These are phyloP conservation scores for Mastigias papua DNA, from an alignment of 30 jellyfish, hydroid and myxozoan species.

Conservation along the genomic window DNA sequence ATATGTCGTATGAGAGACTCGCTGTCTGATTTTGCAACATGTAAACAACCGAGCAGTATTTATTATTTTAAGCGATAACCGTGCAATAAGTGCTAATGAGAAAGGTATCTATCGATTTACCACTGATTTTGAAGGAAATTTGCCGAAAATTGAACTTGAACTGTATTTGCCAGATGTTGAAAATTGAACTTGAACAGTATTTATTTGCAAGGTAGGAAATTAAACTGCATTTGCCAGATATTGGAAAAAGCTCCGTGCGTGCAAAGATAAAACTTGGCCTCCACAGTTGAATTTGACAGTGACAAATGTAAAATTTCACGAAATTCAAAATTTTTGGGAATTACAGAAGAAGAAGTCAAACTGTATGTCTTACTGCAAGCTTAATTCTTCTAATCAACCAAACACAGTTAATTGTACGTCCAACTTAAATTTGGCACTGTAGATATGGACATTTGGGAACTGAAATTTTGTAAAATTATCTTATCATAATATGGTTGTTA, in stretches of 20 bases:
- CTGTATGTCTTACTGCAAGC: constrained; percentile 31
- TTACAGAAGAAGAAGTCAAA: constrained; percentile 26
- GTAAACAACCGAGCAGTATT: constrained; percentile 7
- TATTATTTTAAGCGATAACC: constrained; percentile 16
- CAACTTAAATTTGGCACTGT: constrained; percentile 40
- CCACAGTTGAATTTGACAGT: constrained; percentile 8
- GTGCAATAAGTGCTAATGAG: constrained; percentile 22
- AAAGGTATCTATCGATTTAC: constrained; percentile 36
- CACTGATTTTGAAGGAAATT: constrained; percentile 36
- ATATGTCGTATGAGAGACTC: constrained; percentile 24
- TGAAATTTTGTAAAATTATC: constrained; percentile 21
- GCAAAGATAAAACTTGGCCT: constrained; percentile 18
- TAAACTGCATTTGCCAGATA: too few relatives aligned
- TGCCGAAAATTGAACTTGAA: constrained; percentile 25
- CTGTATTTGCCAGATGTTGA: constrained; percentile 60
- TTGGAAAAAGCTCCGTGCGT: too few relatives aligned
- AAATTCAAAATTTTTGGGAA: constrained; percentile 34
- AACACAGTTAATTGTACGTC: constrained; percentile 20
- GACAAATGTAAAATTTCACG: constrained; percentile 2
- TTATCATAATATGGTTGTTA: constrained; percentile 6
- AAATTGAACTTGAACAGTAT: constrained; percentile 20
- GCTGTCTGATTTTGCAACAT: constrained; percentile 34
- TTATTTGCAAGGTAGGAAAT: too few relatives aligned
- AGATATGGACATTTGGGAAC: constrained; percentile 61
- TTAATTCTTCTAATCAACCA: too few relatives aligned